Base-by-base conservation (phyloP, 1,140 invertebrate genomes). In the Apis florea region DNA sequence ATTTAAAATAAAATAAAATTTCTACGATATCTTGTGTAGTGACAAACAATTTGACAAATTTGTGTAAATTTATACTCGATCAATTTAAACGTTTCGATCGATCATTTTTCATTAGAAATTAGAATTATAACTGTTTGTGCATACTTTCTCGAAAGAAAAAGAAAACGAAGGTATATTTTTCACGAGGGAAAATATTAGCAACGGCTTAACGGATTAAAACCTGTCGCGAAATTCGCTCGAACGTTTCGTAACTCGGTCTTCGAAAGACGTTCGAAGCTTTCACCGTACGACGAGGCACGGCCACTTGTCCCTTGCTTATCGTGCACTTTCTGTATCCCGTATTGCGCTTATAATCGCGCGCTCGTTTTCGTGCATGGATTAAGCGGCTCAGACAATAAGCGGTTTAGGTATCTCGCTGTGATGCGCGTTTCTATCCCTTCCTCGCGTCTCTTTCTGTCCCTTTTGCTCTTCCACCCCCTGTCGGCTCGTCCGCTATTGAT, bases 401-500 rank as follows among this genome's bases (percentile, higher is more conserved):
- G 70, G 78, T 73, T 80, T 80, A 73, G 78, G 17, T 80, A 80
- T 80, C 70, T 26, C 73, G 63, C 69, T 64, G 73, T 49, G 78
- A 80, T 80, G 78, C 78, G 47, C 53, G 70, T 58, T n/a, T 66
- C 69, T 53, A 63, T 66, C 61, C 31, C 40, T 40, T 24, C 79
- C 63, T 21, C 51, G 49, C 47, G 70, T 66, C 78, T 69, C 49
- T 26, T n/a, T 17, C 67, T 56, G 24, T 59, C 63, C 24, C 64
- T 66, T 59, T 61, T 58, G 17, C 58, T 79, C 63, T 68, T 49
- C 73, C 64, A 24, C 31, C 24, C 54, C 24, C 81, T 73, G 77
- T 80, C 79, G 86, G 58, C 68, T 85, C 85, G 86, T 88, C 79
- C 83, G 85, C 85, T 91, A 91, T 91, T 84, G 90, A 91, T 90